phyloP scores from a whole-genome alignment of 2,888 invertebrate genomes.

The Calephelis perditalis region DNA sequence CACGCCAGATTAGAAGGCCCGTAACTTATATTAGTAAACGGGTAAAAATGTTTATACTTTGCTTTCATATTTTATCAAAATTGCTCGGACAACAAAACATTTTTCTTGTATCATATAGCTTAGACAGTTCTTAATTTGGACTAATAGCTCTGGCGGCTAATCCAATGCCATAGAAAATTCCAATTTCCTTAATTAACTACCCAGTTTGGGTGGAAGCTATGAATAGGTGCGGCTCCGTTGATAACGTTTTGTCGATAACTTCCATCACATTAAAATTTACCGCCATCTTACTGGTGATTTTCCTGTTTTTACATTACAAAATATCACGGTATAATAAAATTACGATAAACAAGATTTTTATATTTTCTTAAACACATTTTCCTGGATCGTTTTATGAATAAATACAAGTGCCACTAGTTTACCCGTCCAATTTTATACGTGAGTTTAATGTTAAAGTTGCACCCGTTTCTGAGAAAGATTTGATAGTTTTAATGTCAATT shows the following conservation, averaged over 20 bases:
- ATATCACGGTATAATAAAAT: neutral
- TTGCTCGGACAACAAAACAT: slow-evolving; percentile 16
- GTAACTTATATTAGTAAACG: no score
- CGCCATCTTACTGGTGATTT: slow-evolving; percentile 15
- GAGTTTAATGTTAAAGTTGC: no score
- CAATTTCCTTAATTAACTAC: slow-evolving; percentile 77
- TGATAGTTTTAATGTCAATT: no score
- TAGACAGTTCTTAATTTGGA: slow-evolving; percentile 69
- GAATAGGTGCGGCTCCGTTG: slow-evolving; percentile 62
- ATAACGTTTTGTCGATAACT: slow-evolving; percentile 59
- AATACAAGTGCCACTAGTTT: no score
- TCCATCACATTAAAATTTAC: slow-evolving; percentile 51
- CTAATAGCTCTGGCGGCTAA: slow-evolving; percentile 72
- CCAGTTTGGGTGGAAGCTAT: slow-evolving; percentile 57
- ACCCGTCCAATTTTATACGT: no score
- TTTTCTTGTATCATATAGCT: slow-evolving; percentile 25
- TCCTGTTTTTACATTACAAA: slow-evolving; percentile 13
- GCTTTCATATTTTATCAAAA: neutral
- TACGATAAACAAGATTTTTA: neutral
- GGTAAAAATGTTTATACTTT: no score
- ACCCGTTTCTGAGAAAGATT: no score
- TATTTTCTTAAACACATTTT: neutral
- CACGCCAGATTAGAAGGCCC: no score
- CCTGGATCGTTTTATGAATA: no score
- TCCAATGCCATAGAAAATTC: slow-evolving; percentile 71